These are phyloP conservation scores for Oxycera nigricornis DNA, from an alignment of 2,888 invertebrate species.

Conservation along the genomic window DNA sequence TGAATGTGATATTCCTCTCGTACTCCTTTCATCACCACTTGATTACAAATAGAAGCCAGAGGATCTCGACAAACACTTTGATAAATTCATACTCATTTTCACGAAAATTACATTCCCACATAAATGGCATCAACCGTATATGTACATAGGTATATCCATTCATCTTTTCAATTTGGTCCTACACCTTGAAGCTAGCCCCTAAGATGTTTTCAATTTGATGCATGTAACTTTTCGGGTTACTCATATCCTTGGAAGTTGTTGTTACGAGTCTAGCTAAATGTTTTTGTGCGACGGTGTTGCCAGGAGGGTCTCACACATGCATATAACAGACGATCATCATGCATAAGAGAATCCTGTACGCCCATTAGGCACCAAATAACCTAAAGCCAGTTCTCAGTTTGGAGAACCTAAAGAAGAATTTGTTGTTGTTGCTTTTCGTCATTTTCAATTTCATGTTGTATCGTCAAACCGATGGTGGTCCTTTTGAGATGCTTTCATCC, in stretches of 20 bases:
- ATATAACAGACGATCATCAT: background rate
- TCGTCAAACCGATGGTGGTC: background rate
- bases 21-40: too few species aligned
- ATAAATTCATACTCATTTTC: slow-evolving; percentile 2
- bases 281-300: too few species aligned
- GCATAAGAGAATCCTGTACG: background rate
- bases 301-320: too few species aligned
- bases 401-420: background rate
- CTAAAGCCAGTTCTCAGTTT: background rate
- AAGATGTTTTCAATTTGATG: background rate
- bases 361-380: slow-evolving; percentile 26
- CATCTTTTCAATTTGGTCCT: too few species aligned
- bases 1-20: too few species aligned
- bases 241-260: background rate
- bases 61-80: slow-evolving; percentile 14
- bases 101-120: slow-evolving; percentile 9
- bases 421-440: background rate
- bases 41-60: too few species aligned
- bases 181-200: background rate
- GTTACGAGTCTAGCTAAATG: background rate
- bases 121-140: too few species aligned
- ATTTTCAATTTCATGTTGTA: background rate
- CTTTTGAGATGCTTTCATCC: background rate
- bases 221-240: too few species aligned
- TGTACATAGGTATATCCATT: too few species aligned